Conservation (phyloP, 2,113 vertebrate genomes). For the Uria lomvia region DNA sequence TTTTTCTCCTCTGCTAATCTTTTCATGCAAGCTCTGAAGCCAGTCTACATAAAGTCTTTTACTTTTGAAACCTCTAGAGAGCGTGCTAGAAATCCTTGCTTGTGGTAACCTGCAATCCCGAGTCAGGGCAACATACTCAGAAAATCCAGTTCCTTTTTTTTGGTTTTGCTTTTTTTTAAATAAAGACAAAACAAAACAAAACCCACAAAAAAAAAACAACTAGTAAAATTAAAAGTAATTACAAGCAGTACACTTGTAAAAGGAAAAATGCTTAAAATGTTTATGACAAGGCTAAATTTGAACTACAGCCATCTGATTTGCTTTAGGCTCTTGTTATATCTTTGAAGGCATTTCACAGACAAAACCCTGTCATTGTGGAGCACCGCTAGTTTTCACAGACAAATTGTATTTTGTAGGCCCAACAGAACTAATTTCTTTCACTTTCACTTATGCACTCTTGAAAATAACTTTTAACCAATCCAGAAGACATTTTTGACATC, state of each 20-base stretch:
- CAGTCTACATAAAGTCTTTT: not conserved
- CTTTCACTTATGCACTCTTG: not conserved
- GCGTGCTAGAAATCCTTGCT: not conserved
- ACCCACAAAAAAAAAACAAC: not conserved
- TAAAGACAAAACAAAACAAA: not conserved
- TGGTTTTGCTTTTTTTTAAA: not conserved
- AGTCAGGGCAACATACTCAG: not conserved
- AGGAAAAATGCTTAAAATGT: not conserved
- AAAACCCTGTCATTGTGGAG: not conserved
- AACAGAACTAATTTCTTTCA: not conserved
- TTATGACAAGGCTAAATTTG: not conserved
- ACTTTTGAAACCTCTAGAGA: not conserved
- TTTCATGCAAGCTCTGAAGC: not conserved
- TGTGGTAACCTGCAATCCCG: not conserved
- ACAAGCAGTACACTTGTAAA: not conserved
- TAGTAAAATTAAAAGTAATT: not conserved
- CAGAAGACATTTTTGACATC: not conserved
- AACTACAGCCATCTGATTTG: not conserved
- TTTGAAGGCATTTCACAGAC: not conserved
- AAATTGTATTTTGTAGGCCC: not conserved
- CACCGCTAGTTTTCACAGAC: not conserved
- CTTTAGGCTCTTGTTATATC: not conserved
- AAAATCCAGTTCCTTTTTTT: not conserved
- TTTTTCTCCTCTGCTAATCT: not conserved
- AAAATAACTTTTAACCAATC: not conserved